phyloP scores from a whole-genome alignment of 2,888 invertebrate genomes.

The Lacanobia oleracea region DNA sequence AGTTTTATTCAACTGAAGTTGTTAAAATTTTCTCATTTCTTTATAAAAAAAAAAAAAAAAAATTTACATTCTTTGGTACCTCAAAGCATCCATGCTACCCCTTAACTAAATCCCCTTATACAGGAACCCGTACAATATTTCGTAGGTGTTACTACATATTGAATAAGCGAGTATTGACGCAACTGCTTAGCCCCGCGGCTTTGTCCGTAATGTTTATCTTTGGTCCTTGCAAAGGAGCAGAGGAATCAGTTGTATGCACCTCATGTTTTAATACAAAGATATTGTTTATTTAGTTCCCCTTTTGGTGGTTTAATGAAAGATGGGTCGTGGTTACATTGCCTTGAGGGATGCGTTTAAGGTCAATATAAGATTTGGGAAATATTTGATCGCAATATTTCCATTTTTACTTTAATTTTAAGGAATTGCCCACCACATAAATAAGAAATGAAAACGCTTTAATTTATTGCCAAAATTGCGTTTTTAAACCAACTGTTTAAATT shows the following conservation, averaged over 20 bases:
- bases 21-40: no score
- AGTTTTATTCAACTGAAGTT: no score
- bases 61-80: no score
- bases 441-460: no score
- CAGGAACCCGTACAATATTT: slow-evolving; percentile 52
- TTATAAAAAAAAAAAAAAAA: no score
- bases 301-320: slow-evolving; percentile 45
- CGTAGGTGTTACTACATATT: slow-evolving; percentile 66
- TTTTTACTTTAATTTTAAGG: no score
- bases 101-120: slow-evolving; percentile 63
- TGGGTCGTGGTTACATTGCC: slow-evolving; percentile 10
- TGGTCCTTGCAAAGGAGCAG: slow-evolving; percentile 23
- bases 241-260: slow-evolving; percentile 45
- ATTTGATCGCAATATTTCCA: background rate
- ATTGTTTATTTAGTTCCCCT: slow-evolving; percentile 49
- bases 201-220: slow-evolving; percentile 45
- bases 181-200: slow-evolving; percentile 58
- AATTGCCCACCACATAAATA: no score
- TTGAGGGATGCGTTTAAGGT: slow-evolving; percentile 4
- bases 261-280: slow-evolving; percentile 43
- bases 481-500: no score
- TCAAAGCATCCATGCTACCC: background rate
- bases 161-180: slow-evolving; percentile 69
- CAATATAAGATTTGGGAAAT: slow-evolving; percentile 8
- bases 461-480: no score